Percentiles rank a stretch among this genome's conserved stretches.
Evolutionary conservation across 2,113 vertebrate species (phyloP).

Genomic region (Ondatra zibethicus): DNA sequence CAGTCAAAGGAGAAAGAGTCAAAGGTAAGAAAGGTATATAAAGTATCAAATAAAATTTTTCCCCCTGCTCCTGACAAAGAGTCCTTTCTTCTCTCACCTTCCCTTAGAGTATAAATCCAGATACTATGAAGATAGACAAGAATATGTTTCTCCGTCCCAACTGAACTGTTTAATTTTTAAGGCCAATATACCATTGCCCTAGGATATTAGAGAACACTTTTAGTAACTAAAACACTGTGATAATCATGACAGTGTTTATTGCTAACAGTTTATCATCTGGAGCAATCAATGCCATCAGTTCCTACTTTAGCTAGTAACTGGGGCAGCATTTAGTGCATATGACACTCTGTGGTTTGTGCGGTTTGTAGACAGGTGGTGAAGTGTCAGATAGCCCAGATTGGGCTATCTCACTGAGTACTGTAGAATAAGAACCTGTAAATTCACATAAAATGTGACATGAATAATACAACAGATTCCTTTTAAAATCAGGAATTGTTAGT

Average conservation of each 20-base stretch:
- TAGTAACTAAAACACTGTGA: background rate
- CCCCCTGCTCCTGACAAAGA: background rate
- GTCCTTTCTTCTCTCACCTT: background rate
- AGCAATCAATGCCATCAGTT: background rate
- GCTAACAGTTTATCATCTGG: too few species aligned
- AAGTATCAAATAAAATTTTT: background rate
- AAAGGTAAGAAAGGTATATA: background rate
- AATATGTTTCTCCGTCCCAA: background rate
- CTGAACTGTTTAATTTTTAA: background rate
- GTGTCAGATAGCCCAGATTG: background rate
- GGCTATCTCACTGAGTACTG: background rate
- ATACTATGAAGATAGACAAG: background rate
- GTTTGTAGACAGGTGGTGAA: too few species aligned
- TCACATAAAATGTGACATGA: background rate
- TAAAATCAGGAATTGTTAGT: background rate
- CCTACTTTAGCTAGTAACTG: background rate
- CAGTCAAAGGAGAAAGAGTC: background rate
- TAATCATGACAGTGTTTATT: too few species aligned
- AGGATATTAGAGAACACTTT: background rate
- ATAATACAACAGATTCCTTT: too few species aligned
- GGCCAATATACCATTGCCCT: rapidly evolving
- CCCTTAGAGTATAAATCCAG: background rate
- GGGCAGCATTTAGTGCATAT: background rate
- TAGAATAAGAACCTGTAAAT: background rate
- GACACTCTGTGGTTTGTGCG: background rate